phyloP scores from a whole-genome alignment of 2,888 invertebrate genomes.

The Cephus pulcher region DNA sequence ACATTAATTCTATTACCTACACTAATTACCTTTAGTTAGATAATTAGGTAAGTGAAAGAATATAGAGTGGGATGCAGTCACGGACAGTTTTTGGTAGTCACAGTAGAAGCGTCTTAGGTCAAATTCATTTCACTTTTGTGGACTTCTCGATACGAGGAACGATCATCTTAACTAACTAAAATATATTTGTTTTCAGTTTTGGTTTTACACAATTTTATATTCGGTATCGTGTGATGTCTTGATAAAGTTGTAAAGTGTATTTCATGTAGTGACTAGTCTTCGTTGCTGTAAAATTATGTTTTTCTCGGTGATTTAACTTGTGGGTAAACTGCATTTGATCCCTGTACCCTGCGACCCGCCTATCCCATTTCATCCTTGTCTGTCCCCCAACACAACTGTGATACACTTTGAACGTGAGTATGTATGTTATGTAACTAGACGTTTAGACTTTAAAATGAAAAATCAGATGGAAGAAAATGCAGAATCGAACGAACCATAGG shows the following conservation, averaged over 20 bases:
- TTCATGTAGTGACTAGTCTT: background rate
- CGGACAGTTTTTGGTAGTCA: background rate
- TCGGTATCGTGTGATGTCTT: background rate
- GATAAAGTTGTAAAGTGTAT: background rate
- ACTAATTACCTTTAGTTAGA: background rate
- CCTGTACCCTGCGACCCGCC: background rate
- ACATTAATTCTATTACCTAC: background rate
- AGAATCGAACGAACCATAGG: constrained; percentile 52
- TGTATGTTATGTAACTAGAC: constrained; percentile 58
- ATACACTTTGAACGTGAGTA: constrained; percentile 61
- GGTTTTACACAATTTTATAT: background rate
- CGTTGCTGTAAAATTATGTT: background rate
- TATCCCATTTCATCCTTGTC: constrained; percentile 41
- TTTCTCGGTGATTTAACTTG: background rate
- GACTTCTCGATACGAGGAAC: background rate
- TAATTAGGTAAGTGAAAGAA: background rate
- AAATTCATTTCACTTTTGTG: background rate
- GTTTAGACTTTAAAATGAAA: constrained; percentile 54
- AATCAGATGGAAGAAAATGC: constrained; percentile 41
- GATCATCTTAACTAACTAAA: background rate
- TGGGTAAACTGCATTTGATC: background rate
- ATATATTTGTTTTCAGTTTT: background rate
- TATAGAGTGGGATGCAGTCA: background rate
- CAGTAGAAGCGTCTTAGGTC: no score
- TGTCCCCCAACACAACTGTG: constrained; percentile 64